These are phyloP conservation scores for Misgurnus mizolepis DNA, from an alignment of 2,113 vertebrate genomes.

Conservation along the genomic window DNA sequence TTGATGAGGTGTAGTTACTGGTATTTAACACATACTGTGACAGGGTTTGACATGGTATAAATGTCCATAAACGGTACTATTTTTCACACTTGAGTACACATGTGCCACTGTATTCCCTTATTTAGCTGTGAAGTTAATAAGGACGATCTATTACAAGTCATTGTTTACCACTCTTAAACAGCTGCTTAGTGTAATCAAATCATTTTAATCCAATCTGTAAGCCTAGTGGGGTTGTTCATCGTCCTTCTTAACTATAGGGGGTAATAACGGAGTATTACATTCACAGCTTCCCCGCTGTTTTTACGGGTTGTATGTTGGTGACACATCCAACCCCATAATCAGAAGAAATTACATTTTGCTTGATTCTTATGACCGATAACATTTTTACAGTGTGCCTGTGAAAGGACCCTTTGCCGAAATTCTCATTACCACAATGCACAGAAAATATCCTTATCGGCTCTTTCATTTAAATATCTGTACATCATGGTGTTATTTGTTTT, in stretches of 20 bases:
- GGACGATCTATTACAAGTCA: slow-evolving; percentile 53
- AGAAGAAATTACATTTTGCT: not conserved
- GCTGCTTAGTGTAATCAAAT: slow-evolving; percentile 54
- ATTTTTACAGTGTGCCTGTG: not conserved
- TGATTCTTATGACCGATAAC: not conserved
- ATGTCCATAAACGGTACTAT: slow-evolving; percentile 63
- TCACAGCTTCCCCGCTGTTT: slow-evolving; percentile 33
- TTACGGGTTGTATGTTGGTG: not conserved
- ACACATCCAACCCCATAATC: not conserved
- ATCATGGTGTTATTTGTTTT: too few relatives aligned
- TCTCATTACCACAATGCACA: too few relatives aligned
- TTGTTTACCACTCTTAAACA: slow-evolving; percentile 53
- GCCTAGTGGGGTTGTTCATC: slow-evolving; percentile 25
- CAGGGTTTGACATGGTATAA: slow-evolving; percentile 52
- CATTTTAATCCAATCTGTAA: slow-evolving; percentile 53
- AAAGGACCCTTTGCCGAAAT: too few relatives aligned
- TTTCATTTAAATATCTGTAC: too few relatives aligned
- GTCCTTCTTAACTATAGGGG: slow-evolving; percentile 42
- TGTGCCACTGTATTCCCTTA: slow-evolving; percentile 53
- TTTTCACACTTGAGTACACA: slow-evolving; percentile 51
- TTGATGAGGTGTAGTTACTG: not conserved
- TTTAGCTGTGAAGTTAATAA: slow-evolving; percentile 59
- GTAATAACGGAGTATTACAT: slow-evolving; percentile 43
- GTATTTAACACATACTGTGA: not conserved
- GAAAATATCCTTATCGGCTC: too few relatives aligned